Evolutionary conservation across 2,797 vertebrate species (phyloP).

Genomic region (Cygnus olor): DNA sequence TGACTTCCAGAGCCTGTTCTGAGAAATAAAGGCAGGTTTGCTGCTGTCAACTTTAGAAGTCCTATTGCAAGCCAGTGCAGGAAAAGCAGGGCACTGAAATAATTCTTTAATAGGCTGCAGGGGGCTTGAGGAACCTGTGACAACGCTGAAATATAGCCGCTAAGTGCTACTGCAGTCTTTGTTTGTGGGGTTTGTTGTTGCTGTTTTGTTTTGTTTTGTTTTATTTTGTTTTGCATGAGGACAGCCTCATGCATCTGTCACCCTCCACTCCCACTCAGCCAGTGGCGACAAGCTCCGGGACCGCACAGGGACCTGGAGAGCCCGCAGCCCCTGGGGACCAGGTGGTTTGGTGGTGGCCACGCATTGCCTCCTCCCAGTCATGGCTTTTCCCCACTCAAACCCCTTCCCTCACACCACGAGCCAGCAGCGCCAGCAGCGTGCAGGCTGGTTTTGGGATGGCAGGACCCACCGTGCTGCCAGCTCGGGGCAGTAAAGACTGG

Average conservation of each 20-base stretch:
- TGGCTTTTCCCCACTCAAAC: background rate
- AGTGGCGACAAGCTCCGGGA: background rate
- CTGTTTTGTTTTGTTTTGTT: too few species aligned
- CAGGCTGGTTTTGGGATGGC: background rate
- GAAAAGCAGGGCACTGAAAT: background rate
- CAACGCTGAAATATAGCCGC: accelerated
- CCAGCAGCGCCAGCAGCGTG: background rate
- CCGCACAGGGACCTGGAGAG: accelerated
- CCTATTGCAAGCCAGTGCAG: accelerated
- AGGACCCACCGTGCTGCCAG: accelerated
- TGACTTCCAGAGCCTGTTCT: background rate
- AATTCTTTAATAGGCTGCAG: background rate
- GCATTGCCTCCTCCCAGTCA: background rate
- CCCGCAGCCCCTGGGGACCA: background rate
- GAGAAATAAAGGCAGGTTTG: accelerated
- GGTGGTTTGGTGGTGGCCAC: background rate
- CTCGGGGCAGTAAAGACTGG: background rate
- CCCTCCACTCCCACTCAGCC: too few species aligned
- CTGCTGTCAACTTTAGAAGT: background rate
- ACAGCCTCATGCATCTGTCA: too few species aligned
- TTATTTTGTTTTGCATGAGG: too few species aligned
- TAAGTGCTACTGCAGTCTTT: background rate
- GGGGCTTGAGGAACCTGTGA: background rate
- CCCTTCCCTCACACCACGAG: background rate
- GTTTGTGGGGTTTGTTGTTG: too few species aligned